Evolutionary conservation across 2,113 vertebrate genomes (phyloP), one percentile per base, ranked within the genome.

Genomic region (Pelmatolapia mariae): DNA sequence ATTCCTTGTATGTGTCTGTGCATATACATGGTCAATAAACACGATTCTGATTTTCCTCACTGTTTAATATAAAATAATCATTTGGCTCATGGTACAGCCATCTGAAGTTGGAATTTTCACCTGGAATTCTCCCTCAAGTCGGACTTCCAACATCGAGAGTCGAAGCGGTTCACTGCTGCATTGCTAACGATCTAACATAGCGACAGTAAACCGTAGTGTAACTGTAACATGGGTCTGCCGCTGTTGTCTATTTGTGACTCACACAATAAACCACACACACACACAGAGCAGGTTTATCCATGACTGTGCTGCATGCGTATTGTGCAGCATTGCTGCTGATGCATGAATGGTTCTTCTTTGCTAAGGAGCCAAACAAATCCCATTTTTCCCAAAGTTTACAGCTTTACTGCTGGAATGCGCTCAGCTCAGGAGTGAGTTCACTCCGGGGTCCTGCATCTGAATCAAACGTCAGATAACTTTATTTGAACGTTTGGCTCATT

Each of bases 41-140:
- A 4, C 1, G 4, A 56, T 56, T 56, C 53, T 56, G 53, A 11
- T 4, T 63, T 1, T 33, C 8, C 8, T 6, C 13, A 31, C 57
- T 0, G 5, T 61, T 61, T 61, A 31, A 18, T 10, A 1, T 18
- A 31, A 61, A 31, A 0, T 31, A 2, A 10, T 18, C 59, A 11
- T 63, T 7, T 12, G 59, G 31, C 59, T 61, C 29, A 8, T 50
- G 18, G 8, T n/a, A 2, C 8, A 19, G 7, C 18, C 50, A 63
- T 63, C 29, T 1, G 59, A 63, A 11, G 57, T 19, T 11, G 16
- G 59, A 29, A 29, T 16, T 59, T 33, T 63, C 26, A 19, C 9
- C 16, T 59, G 56, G 56, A 63, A 59, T 59, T 19, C 59, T 10
- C 4, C 59, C 59, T 33, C 2, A n/a, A 63, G 29, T 63, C 29